phyloP scores from a whole-genome alignment of 2,797 vertebrate species.

The Menidia menidia region DNA sequence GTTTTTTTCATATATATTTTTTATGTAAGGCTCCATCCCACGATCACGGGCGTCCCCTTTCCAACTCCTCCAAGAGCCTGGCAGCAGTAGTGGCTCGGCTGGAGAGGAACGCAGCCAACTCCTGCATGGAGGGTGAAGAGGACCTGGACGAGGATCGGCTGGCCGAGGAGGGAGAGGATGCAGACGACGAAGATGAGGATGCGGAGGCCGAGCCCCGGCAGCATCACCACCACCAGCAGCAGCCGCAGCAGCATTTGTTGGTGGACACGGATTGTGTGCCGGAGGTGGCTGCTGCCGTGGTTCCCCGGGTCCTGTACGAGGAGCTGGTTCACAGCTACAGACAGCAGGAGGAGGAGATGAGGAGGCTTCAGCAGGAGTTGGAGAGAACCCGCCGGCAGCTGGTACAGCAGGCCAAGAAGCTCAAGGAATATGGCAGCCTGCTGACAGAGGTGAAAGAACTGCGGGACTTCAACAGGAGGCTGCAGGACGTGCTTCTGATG shows the following conservation, averaged over 20 bases:
- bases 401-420: conserved; percentile 98
- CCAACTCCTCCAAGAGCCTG: conserved; percentile 92
- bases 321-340: conserved; percentile 97
- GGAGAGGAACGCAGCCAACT: conserved; percentile 91
- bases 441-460: conserved; percentile 98
- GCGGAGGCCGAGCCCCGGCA: conserved; percentile 79
- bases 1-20: conserved; percentile 12
- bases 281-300: conserved; percentile 83
- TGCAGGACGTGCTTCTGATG: conserved; percentile 97
- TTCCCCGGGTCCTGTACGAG: conserved; percentile 95
- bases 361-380: conserved; percentile 96
- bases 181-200: conserved; percentile 84
- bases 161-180: conserved; percentile 83
- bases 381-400: conserved; percentile 96
- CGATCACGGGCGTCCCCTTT: conserved; percentile 79
- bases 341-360: conserved; percentile 98
- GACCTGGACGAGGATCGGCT: conserved; percentile 85
- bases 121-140: conserved; percentile 88
- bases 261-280: conserved; percentile 86
- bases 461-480: conserved; percentile 97
- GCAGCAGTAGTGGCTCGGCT: conserved; percentile 97
- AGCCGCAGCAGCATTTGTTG: conserved; percentile 71
- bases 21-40: conserved; percentile 76
- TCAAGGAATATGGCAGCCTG: conserved; percentile 96
- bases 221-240: conserved; percentile 71